Base-by-base conservation (phyloP, 2,113 vertebrate species). In the Thryonomys swinderianus region DNA sequence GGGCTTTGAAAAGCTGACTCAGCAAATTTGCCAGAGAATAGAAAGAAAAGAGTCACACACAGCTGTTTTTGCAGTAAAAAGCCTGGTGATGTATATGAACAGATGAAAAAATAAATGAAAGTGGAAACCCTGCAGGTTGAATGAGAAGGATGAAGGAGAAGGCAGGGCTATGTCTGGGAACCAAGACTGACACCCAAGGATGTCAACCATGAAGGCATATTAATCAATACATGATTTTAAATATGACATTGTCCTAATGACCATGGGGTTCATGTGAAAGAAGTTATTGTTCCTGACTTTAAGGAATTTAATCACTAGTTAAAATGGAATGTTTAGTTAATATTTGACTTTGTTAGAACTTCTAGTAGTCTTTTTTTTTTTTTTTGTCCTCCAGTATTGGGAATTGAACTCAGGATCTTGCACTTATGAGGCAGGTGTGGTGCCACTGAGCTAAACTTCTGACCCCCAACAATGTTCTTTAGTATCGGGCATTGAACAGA, bases 291-390 rank as follows among this genome's bases (percentile, higher is more conserved):
- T 62, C 53, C 69, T 85, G 16, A 66, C 7, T 71, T 84, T 4
- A 57, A 48, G 55, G 71, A 88, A 34, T 42, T 20, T 82, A 61
- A 34, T 66, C 37, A 67, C 67, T 23, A 69, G 51, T 86, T 76
- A 12, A 55, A 34, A 30, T 14, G 5, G 45, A 40, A 30, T 25
- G 16, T 25, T 81, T 61, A 51, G 74, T 59, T 10, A 34, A 37
- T 53, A 76, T 53, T 53, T 92, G 18, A 92, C 66, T 95, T 88
- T 64, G 57, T 79, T 55, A 64, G 62, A 34, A 87, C 34, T 83
- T 79, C 48, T 51, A 51, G 48, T 51, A 51, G 48, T 51, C 48
- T 51, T 51, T 51, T 51, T 7, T 51, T 51, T 51, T 51, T 51
- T 51, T 51, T 7, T 51, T 51, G 5, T 51, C 10, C 48, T 51